Evolutionary conservation across 2,888 invertebrate genomes (phyloP).

Genomic region (Cerastis leucographa): DNA sequence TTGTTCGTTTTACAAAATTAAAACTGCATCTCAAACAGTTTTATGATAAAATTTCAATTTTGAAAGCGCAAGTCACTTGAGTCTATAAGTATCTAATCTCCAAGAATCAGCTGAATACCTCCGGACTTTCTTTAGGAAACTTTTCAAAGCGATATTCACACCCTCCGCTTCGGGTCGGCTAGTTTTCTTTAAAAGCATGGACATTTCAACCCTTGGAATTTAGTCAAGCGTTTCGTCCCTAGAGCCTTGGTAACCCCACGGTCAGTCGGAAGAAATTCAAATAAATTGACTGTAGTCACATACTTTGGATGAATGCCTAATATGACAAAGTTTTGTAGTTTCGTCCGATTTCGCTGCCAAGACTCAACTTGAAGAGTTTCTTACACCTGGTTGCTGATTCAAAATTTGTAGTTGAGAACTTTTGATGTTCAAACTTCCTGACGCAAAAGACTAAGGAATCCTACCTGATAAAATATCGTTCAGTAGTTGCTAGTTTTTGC

Average conservation of each 20-base stretch:
- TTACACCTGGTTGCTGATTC: neutral
- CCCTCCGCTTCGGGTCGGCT: conserved; percentile 82
- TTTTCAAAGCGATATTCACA: conserved; percentile 85
- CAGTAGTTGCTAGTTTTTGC: neutral
- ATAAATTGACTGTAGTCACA: conserved; percentile 78
- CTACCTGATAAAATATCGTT: neutral
- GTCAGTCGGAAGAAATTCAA: conserved; percentile 83
- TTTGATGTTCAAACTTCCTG: neutral
- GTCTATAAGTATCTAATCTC: conserved; percentile 53
- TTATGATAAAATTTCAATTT: conserved; percentile 43
- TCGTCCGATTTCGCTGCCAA: neutral
- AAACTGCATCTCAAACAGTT: neutral
- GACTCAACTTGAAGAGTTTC: neutral
- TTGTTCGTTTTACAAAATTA: neutral
- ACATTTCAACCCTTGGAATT: conserved; percentile 85
- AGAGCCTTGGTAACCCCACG: conserved; percentile 79
- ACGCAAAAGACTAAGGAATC: neutral
- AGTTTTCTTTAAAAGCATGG: conserved; percentile 87
- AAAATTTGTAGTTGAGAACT: neutral
- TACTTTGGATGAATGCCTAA: conserved; percentile 57
- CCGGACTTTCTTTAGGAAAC: conserved; percentile 63
- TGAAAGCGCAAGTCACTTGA: conserved; percentile 59
- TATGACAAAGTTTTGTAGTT: conserved; percentile 20
- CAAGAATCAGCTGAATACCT: conserved; percentile 58
- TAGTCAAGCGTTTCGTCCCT: conserved; percentile 87